phyloP scores from a whole-genome alignment of 2,797 vertebrate genomes.

The Graptemys geographica region DNA sequence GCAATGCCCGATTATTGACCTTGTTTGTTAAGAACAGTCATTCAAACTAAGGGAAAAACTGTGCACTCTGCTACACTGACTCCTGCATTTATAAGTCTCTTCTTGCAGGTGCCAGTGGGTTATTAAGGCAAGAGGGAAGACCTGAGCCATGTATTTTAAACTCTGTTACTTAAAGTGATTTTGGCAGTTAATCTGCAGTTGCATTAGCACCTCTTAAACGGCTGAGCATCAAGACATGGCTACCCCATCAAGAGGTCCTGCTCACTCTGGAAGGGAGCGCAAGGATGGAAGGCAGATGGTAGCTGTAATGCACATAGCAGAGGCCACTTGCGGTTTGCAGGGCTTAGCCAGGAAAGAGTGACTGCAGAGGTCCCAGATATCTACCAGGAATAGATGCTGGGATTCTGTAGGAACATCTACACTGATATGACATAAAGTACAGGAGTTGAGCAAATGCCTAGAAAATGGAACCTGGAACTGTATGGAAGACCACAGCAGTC shows the following conservation, averaged over 20 bases:
- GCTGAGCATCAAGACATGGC: neutral
- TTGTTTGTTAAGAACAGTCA: neutral
- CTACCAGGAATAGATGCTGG: slow-evolving; percentile 13
- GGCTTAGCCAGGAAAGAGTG: slow-evolving; percentile 42
- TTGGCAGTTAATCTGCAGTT: neutral
- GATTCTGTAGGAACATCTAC: neutral
- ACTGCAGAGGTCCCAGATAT: neutral
- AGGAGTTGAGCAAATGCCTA: slow-evolving; percentile 1
- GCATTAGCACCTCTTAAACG: neutral
- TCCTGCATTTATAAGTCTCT: rapidly evolving
- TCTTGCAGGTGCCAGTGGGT: neutral
- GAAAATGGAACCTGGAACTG: neutral
- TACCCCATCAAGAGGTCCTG: neutral
- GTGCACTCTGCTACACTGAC: neutral
- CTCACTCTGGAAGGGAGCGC: neutral
- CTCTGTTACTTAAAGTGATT: neutral
- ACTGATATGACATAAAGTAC: slow-evolving; percentile 8
- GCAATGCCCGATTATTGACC: neutral
- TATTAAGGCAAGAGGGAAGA: neutral
- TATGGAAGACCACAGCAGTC: neutral
- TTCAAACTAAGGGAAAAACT: neutral
- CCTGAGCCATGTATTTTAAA: neutral
- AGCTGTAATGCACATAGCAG: neutral
- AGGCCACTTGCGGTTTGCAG: slow-evolving; percentile 34
- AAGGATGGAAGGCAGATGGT: neutral